Evolutionary conservation across 1,140 invertebrate species (phyloP).

Genomic region (Brachionus sp.): DNA sequence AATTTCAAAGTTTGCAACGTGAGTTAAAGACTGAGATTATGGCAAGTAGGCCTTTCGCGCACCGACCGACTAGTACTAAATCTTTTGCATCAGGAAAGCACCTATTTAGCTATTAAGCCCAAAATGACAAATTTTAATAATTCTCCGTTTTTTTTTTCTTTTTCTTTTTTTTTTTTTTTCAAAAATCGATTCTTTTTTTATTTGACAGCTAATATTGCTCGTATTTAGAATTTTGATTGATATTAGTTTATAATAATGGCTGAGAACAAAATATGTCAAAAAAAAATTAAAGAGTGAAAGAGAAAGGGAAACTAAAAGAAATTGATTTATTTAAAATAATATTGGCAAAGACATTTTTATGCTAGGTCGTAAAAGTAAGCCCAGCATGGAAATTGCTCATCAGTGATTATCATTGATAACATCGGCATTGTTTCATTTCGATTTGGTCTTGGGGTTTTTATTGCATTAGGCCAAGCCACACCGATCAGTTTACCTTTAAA

Average conservation of each 20-base stretch:
- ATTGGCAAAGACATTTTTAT: neutral
- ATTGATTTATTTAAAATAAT: neutral
- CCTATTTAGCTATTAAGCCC: neutral
- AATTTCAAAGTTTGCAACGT: neutral
- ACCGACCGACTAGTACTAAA: neutral
- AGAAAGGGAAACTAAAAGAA: neutral
- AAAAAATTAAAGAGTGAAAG: neutral
- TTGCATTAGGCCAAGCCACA: neutral
- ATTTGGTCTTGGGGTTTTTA: conserved; percentile 38
- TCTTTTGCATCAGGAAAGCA: conserved; percentile 28
- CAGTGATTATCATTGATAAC: neutral
- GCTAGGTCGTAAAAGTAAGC: neutral
- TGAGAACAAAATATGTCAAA: neutral
- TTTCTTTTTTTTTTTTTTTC: no score
- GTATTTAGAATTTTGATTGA: conserved; percentile 19
- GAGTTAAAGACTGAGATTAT: neutral
- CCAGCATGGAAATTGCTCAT: conserved; percentile 20
- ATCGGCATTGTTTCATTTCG: conserved; percentile 16
- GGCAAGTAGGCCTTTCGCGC: neutral
- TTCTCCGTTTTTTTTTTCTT: neutral
- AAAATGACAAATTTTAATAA: conserved; percentile 12
- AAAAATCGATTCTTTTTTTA: conserved; percentile 6
- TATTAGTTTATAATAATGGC: conserved; percentile 35
- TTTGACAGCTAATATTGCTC: conserved; percentile 13
- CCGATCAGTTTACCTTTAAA: conserved; percentile 38